Evolutionary conservation across 1,140 invertebrate species (phyloP), one percentile per base, ranked within the genome.

Genomic region (Psix sp.): DNA sequence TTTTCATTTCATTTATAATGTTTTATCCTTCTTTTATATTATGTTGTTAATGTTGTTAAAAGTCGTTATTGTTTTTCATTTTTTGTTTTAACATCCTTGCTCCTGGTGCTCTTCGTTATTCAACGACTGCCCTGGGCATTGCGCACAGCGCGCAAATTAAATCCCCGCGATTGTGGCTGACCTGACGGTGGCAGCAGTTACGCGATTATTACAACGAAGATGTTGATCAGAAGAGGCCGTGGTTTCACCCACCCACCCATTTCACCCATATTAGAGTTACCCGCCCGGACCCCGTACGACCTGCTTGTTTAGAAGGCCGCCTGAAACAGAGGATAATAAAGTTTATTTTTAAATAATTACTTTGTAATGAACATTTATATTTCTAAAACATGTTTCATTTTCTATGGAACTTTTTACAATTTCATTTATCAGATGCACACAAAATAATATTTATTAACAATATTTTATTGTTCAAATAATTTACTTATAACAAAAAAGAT

Each of bases 211-310:
- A 85, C 82, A 82, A 78, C 76, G 79, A 85, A 77, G 83, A 82
- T 85, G 79, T 82, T 83, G 83, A 81, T 86, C 79, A 85, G 85
- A 87, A 86, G 84, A 87, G 86, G 86, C 86, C 86, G 87, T 88
- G 87, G 87, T 88, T 88, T 88, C 87, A 88, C 86, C 87, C 87
- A 88, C 87, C 87, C 87, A 84, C 87, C 87, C 87, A 85, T 82
- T 83, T 81, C 81, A 84, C 86, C 83, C 83, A 80, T 80, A 74
- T 79, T 82, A 79, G 78, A 81, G 77, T 84, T 85, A 83, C 85
- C 85, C 86, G 84, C 86, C 86, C 86, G 16, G 82, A 82, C 86
- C 86, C 85, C 86, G 45, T 81, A 85, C 83, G 84, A 84, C 86
- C 86, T 83, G 80, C 80, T 77, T 74, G 68, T 60, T 83, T 73